Evolutionary conservation across 2,888 invertebrate genomes (phyloP).

Genomic region (Branchipolynoe longqiensis): DNA sequence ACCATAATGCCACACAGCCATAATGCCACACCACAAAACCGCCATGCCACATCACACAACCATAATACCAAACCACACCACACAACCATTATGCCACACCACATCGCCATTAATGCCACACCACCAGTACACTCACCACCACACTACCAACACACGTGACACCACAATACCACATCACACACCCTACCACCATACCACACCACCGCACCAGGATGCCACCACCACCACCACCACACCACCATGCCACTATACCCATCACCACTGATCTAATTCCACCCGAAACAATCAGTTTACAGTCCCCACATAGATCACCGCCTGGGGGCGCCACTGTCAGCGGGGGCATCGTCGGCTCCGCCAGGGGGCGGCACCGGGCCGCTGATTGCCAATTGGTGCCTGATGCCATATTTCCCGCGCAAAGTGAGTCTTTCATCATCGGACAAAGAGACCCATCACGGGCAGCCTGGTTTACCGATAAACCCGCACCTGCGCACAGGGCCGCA

Average conservation of each 20-base stretch:
- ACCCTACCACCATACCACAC: not conserved
- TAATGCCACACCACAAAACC: no score
- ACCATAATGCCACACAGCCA: no score
- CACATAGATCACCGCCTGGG: conserved; percentile 18
- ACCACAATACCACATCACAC: not conserved
- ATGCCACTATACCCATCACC: conserved; percentile 25
- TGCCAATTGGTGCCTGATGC: conserved; percentile 48
- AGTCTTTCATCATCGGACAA: conserved; percentile 40
- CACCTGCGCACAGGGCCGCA: no score
- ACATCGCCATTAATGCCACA: no score
- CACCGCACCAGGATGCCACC: not conserved
- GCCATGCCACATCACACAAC: no score
- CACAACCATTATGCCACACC: no score
- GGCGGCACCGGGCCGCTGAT: conserved; percentile 13
- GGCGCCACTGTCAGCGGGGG: no score
- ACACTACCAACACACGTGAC: not conserved
- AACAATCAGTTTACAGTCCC: conserved; percentile 46
- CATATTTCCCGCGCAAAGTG: conserved; percentile 48
- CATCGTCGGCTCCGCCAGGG: no score
- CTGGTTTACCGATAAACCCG: no score
- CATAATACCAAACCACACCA: no score
- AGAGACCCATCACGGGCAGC: no score
- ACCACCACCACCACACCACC: not conserved
- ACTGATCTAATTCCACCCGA: conserved; percentile 47
- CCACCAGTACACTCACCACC: no score